Evolutionary conservation across 1,140 invertebrate genomes (phyloP).

Genomic region (Pentalonia nigronervosa): DNA sequence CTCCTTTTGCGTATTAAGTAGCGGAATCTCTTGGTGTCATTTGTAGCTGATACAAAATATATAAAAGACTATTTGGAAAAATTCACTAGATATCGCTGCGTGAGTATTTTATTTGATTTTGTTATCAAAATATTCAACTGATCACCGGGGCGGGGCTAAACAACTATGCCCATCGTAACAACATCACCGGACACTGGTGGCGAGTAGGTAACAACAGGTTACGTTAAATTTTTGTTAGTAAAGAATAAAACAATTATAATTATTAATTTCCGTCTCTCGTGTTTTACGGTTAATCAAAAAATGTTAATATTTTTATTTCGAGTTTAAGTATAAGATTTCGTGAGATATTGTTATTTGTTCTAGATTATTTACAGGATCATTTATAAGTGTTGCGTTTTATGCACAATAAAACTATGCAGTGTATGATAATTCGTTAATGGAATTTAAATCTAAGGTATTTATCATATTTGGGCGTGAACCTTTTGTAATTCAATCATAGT

Average conservation of each 20-base stretch:
- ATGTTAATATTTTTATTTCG: background rate
- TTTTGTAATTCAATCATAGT: background rate
- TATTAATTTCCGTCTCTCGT: background rate
- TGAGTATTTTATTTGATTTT: background rate
- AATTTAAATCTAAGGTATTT: slow-evolving; percentile 49
- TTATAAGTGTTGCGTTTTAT: background rate
- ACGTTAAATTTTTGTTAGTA: slow-evolving; percentile 23
- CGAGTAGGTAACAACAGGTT: background rate
- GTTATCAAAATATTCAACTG: slow-evolving; percentile 1
- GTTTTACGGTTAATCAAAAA: background rate
- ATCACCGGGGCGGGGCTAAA: background rate
- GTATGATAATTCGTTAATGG: slow-evolving; percentile 29
- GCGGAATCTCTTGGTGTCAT: background rate
- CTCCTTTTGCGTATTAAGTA: no score
- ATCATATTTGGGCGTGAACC: slow-evolving; percentile 44
- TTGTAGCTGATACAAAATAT: background rate
- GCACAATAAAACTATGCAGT: background rate
- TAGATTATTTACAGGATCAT: background rate
- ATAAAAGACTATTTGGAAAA: background rate
- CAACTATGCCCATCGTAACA: background rate
- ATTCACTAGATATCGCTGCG: background rate
- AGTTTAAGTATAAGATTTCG: background rate
- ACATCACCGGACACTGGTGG: background rate
- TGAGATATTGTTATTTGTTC: background rate
- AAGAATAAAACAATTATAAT: background rate